phyloP scores from a whole-genome alignment of 2,888 invertebrate species.

The Callosobruchus maculatus region DNA sequence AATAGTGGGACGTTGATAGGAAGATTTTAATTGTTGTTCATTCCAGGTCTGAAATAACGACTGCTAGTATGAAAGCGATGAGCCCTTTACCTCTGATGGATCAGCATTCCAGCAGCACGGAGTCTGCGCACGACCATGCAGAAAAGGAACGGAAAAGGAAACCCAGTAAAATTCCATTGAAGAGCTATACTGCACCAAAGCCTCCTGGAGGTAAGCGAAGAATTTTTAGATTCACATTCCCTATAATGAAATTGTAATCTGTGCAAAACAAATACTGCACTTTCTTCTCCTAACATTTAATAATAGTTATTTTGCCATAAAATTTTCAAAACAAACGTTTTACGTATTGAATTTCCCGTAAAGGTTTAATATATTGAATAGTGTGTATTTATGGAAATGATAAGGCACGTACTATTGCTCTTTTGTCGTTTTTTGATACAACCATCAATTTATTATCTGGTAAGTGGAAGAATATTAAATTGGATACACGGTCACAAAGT shows the following conservation, averaged over 20 bases:
- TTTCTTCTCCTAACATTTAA: too few relatives aligned
- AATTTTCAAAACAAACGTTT: too few relatives aligned
- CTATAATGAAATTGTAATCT: too few relatives aligned
- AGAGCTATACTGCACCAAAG: constrained; percentile 60
- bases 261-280: too few relatives aligned
- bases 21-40: not conserved
- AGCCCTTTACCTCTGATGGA: constrained; percentile 43
- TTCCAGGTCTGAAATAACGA: constrained; percentile 43
- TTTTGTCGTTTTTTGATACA: too few relatives aligned
- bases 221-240: too few relatives aligned
- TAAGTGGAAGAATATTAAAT: not conserved
- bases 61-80: constrained; percentile 54
- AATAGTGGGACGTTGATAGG: too few relatives aligned
- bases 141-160: constrained; percentile 48
- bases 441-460: too few relatives aligned
- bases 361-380: not conserved
- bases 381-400: not conserved
- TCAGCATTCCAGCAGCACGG: constrained; percentile 60
- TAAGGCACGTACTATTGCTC: not conserved
- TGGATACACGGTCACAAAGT: not conserved
- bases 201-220: too few relatives aligned
- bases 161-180: constrained; percentile 71
- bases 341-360: not conserved
- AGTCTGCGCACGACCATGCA: constrained; percentile 60
- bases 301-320: too few relatives aligned